These are phyloP conservation scores for Xestia sexstrigata DNA, from an alignment of 2,888 invertebrate genomes.

Conservation along the genomic window DNA sequence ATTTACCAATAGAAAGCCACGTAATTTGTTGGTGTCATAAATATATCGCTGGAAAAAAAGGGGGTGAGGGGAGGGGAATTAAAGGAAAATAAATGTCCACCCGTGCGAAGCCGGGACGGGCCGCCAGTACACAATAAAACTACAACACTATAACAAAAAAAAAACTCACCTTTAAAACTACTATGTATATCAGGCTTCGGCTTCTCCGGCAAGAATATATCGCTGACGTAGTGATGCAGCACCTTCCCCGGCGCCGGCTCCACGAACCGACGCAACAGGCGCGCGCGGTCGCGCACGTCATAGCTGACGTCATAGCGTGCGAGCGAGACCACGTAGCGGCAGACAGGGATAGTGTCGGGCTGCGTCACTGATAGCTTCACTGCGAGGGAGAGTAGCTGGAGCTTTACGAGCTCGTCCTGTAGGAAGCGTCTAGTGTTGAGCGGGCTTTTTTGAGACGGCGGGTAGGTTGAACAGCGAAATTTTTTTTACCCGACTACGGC, in stretches of 20 bases:
- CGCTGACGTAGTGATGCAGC: slow-evolving; percentile 93
- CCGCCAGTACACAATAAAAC: too few species aligned
- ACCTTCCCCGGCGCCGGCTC: slow-evolving; percentile 74
- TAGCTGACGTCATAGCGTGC: slow-evolving; percentile 99
- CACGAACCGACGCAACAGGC: slow-evolving; percentile 94
- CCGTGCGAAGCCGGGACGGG: too few species aligned
- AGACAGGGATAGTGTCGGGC: slow-evolving; percentile 95
- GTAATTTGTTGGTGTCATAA: too few species aligned
- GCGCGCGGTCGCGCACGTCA: slow-evolving; percentile 98
- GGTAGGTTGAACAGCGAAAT: too few species aligned
- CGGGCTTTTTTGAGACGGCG: background rate
- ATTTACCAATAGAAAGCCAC: too few species aligned
- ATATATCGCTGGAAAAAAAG: too few species aligned
- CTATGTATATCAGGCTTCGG: slow-evolving; percentile 98
- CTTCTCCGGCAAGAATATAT: slow-evolving; percentile 97
- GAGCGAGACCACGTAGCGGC: slow-evolving; percentile 98
- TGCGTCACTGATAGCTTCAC: slow-evolving; percentile 97
- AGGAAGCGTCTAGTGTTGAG: background rate
- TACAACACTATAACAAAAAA: background rate
- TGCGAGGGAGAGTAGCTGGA: slow-evolving; percentile 98
- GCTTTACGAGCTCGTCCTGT: slow-evolving; percentile 98
- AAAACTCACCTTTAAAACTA: slow-evolving; percentile 93
- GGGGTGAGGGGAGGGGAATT: too few species aligned
- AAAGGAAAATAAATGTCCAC: too few species aligned
- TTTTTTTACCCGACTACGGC: too few species aligned